A percentile compares a stretch with the other conserved stretches of the same genome.
Evolutionary conservation across 2,888 invertebrate species (phyloP).

Genomic region (Lycophotia porphyrea): DNA sequence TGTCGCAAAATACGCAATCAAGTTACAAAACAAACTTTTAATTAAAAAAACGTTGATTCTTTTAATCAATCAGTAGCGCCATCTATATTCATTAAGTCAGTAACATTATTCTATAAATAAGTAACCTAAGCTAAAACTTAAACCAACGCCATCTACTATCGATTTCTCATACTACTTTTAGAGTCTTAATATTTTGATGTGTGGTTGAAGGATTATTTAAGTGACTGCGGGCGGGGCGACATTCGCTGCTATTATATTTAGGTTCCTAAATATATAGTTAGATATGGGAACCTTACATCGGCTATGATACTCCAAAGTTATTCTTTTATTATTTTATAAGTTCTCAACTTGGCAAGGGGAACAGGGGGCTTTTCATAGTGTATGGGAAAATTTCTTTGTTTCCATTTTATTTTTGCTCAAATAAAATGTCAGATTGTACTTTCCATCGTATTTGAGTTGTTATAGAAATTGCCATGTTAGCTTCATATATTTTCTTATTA

Average conservation of each 20-base stretch:
- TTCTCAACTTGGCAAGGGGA: conserved; percentile 51
- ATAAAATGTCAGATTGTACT: not conserved
- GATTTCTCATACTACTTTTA: conserved; percentile 39
- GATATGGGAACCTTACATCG: conserved; percentile 76
- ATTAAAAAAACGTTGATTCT: conserved; percentile 8
- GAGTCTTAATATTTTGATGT: conserved; percentile 26
- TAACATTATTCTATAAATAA: conserved; percentile 37
- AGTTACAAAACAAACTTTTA: conserved; percentile 32
- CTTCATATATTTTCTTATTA: conserved; percentile 17
- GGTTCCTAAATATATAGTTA: conserved; percentile 84
- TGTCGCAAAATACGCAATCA: conserved; percentile 12
- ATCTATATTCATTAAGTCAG: conserved; percentile 48
- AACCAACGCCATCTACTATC: conserved; percentile 63
- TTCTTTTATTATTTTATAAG: conserved; percentile 55
- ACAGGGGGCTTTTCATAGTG: not conserved
- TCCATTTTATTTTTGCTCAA: not conserved
- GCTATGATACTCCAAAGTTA: conserved; percentile 88
- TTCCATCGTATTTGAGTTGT: not conserved
- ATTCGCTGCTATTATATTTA: conserved; percentile 79
- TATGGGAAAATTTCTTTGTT: not conserved
- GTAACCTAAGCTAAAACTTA: conserved; percentile 31
- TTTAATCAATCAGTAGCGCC: conserved; percentile 39
- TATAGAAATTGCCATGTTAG: conserved; percentile 30
- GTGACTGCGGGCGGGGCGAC: conserved; percentile 35
- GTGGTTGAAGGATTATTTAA: conserved; percentile 27